phyloP scores from a whole-genome alignment of 2,797 vertebrate species.

The Acanthurus tractus region DNA sequence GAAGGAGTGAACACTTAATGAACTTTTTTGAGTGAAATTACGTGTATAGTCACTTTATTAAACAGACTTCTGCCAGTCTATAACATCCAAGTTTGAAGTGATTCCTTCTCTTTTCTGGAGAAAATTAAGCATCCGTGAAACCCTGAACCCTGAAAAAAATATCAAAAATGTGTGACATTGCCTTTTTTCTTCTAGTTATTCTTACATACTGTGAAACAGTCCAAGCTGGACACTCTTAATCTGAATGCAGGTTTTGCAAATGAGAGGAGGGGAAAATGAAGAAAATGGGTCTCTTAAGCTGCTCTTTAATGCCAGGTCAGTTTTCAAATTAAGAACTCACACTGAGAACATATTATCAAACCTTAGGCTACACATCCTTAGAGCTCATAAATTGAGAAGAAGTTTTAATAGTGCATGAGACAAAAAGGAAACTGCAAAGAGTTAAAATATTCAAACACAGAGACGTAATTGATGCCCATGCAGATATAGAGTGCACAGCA shows the following conservation, averaged over 20 bases:
- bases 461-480: conserved; percentile 3
- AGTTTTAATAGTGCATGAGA: neutral
- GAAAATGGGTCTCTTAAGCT: neutral
- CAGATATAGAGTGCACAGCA: conserved; percentile 27
- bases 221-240: neutral
- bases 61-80: neutral
- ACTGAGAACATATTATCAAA: neutral
- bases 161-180: neutral
- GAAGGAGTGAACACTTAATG: neutral
- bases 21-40: neutral
- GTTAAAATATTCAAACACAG: neutral
- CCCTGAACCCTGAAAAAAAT: neutral
- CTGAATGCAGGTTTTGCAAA: neutral
- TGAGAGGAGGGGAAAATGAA: neutral
- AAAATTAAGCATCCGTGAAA: neutral
- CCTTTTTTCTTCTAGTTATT: no score
- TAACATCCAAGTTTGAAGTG: neutral
- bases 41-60: no score
- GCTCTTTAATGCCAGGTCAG: neutral
- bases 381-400: neutral
- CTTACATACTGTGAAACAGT: neutral
- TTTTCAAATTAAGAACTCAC: conserved; percentile 6
- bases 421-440: neutral
- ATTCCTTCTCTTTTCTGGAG: neutral
- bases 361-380: neutral